These are phyloP conservation scores for Etia nguti DNA, from an alignment of 2,113 vertebrate genomes.

Conservation along the genomic window DNA sequence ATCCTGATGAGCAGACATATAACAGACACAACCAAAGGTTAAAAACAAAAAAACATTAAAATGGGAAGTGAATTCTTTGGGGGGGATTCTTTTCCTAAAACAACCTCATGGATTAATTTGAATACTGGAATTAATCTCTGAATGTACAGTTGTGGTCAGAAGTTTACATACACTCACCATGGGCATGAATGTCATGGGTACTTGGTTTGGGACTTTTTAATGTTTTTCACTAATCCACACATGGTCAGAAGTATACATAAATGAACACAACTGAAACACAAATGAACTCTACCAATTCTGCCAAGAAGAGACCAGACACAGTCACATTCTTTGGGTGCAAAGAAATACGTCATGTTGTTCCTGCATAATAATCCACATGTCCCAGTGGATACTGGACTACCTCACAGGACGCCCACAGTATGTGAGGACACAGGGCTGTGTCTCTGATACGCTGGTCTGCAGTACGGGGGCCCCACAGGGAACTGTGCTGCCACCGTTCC, in stretches of 20 bases:
- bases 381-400: too few species aligned
- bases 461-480: too few species aligned
- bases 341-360: too few species aligned
- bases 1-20: neutral
- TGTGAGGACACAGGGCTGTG: too few species aligned
- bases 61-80: rapidly evolving
- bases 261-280: neutral
- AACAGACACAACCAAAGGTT: neutral
- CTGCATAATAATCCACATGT: too few species aligned
- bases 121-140: neutral
- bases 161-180: neutral
- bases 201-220: neutral
- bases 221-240: neutral
- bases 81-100: neutral
- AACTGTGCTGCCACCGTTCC: too few species aligned
- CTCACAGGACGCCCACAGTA: too few species aligned
- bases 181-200: neutral
- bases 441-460: too few species aligned
- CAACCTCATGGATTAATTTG: neutral
- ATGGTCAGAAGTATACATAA: rapidly evolving
- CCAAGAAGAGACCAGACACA: too few species aligned
- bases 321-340: too few species aligned
- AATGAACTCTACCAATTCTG: neutral
- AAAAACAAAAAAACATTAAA: neutral
- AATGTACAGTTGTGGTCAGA: neutral